phyloP scores from a whole-genome alignment of 2,113 vertebrate species.

The Ibidorhyncha struthersii region DNA sequence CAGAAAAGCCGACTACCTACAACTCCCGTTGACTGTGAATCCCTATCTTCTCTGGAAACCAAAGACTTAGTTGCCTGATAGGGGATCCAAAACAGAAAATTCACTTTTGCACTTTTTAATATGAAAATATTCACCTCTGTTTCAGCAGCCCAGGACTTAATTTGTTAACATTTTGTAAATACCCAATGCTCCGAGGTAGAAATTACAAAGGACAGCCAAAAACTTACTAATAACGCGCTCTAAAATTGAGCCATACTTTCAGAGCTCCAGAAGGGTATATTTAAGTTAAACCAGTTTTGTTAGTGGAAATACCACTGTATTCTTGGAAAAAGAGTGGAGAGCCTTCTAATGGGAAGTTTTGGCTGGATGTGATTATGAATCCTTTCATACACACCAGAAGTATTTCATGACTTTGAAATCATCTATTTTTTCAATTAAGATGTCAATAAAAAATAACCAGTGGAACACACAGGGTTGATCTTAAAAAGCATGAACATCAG shows the following conservation, averaged over 20 bases:
- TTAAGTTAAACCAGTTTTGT: neutral
- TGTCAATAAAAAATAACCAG: neutral
- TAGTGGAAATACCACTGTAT: neutral
- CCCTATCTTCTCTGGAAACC: neutral
- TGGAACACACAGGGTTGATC: neutral
- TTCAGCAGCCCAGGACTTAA: neutral
- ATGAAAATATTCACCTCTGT: neutral
- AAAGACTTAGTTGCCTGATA: neutral
- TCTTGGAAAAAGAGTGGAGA: neutral
- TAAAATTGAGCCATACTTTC: neutral
- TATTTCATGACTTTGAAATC: neutral
- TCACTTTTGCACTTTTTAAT: neutral
- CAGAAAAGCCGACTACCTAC: neutral
- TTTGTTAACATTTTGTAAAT: neutral
- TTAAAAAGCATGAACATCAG: neutral
- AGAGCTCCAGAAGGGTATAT: neutral
- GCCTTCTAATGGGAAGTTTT: neutral
- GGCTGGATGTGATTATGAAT: neutral
- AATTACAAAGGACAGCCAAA: neutral
- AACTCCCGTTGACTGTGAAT: neutral
- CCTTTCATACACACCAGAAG: neutral
- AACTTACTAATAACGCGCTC: neutral
- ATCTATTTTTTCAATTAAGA: constrained; percentile 18
- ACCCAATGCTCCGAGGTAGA: neutral
- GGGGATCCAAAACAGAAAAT: neutral